Evolutionary conservation across 1,140 invertebrate genomes (phyloP), one percentile per base, ranked within the genome.

Genomic region (Ruditapes philippinarum): DNA sequence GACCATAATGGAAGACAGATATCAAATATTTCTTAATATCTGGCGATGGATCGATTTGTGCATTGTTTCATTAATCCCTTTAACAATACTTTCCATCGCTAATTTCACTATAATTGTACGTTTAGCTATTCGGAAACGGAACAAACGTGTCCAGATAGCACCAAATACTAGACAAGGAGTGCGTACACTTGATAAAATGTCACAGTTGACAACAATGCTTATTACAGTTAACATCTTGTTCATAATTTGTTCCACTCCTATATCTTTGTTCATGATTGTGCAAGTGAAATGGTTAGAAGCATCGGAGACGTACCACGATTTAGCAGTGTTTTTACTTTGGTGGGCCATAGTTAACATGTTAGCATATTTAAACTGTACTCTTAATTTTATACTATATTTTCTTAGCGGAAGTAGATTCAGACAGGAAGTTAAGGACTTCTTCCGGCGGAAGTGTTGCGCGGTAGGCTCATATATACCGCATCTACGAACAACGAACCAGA

Each of bases 1-100:
- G 60, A 68, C 19, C 17, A 17, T 54, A 1, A 49, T 40, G 14
- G 81, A 78, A 36, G 11, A 73, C 0, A 28, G 0, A 14, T 89
- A 89, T 42, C 17, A 42, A 25, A 7, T 45, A 19, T 89, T 89
- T 19, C 79, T 84, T 38, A 28, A 84, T n/a, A 54, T 54, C 12
- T 89, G 88, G 88, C 80, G 54, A 3, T 89, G 88, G 88, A 79
- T 89, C 7, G 88, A 89, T 76, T 54, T 89, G 11, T 62, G 1
- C 25, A 4, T 62, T 4, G 57, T 62, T 4, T 62, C 57, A 62
- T 62, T 62, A n/a, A 19, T 62, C 11, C 57, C 57, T 9, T 28
- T 62, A 28, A 28, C 25, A 4, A 28, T 62, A 62, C 57, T 28
- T 7, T 62, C n/a, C n/a, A 3, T 62, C 4, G 19, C n/a, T 9